Percentiles rank a stretch among this genome's conserved stretches.
Conservation (phyloP, 2,888 invertebrate species). For the Agrilus mali region DNA sequence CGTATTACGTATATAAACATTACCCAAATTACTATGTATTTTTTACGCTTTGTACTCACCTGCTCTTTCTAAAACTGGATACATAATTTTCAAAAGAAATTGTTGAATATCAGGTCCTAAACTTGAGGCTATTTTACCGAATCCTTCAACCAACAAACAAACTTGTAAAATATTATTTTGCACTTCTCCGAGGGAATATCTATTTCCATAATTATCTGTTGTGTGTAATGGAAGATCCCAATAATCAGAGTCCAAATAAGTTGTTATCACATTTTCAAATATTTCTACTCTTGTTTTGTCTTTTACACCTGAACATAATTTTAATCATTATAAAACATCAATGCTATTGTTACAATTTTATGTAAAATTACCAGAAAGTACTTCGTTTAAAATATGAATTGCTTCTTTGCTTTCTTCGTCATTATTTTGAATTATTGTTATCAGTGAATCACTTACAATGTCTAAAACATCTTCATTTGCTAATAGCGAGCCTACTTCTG, state of each 20-base stretch:
- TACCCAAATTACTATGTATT: background rate
- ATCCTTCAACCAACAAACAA: slow-evolving; percentile 57
- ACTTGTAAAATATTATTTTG: slow-evolving; percentile 52
- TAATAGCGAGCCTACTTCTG: slow-evolving; percentile 41
- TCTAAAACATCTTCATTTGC: slow-evolving; percentile 41
- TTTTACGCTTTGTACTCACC: slow-evolving; percentile 33
- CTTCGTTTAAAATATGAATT: slow-evolving; percentile 45
- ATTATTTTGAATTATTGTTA: slow-evolving; percentile 43
- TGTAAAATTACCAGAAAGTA: slow-evolving; percentile 35
- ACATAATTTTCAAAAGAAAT: slow-evolving; percentile 52
- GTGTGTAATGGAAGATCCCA: slow-evolving; percentile 39
- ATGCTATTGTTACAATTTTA: too few species aligned
- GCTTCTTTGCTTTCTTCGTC: slow-evolving; percentile 46
- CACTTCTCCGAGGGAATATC: slow-evolving; percentile 32
- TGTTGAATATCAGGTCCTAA: slow-evolving; percentile 42
- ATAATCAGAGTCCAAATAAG: slow-evolving; percentile 39
- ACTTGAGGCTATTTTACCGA: slow-evolving; percentile 48
- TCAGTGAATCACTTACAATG: slow-evolving; percentile 47
- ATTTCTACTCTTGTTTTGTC: background rate
- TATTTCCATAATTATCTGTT: slow-evolving; percentile 19
- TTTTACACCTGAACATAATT: background rate
- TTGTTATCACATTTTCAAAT: slow-evolving; percentile 19
- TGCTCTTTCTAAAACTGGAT: slow-evolving; percentile 56
- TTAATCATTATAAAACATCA: too few species aligned
- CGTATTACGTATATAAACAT: too few species aligned